These are phyloP conservation scores for Apocrypta bakeri DNA, from an alignment of 1,140 invertebrate genomes.

Conservation along the genomic window DNA sequence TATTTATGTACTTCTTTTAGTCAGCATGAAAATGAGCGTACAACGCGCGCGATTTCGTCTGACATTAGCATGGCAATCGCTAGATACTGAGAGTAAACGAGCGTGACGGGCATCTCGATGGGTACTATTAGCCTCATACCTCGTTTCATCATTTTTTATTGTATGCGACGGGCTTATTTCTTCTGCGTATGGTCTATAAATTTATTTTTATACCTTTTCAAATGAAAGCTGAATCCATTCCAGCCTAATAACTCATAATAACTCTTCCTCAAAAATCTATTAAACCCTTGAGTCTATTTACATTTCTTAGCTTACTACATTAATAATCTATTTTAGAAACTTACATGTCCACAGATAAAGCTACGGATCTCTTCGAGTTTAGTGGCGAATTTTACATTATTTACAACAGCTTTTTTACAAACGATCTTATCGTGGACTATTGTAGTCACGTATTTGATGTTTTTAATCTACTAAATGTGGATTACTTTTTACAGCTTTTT, in stretches of 20 bases:
- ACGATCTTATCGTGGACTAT: neutral
- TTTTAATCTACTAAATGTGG: too few relatives aligned
- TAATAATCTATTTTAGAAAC: neutral
- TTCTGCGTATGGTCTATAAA: neutral
- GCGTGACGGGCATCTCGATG: conserved; percentile 12
- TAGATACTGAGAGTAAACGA: neutral
- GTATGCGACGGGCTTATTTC: neutral
- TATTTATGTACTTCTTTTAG: neutral
- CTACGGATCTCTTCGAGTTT: neutral
- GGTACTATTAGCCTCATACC: neutral
- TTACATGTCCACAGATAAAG: neutral
- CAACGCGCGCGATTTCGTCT: neutral
- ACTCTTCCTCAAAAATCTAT: neutral
- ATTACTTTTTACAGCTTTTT: neutral
- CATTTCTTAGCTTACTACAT: neutral
- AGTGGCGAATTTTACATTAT: neutral
- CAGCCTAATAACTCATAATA: neutral
- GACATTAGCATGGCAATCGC: conserved; percentile 24
- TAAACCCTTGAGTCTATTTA: neutral
- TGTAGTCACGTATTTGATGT: neutral
- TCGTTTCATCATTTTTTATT: neutral
- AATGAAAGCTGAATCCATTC: neutral
- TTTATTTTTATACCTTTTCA: neutral
- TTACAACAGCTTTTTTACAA: neutral
- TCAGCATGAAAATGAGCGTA: neutral